A percentile compares a stretch with the other conserved stretches of the same genome.
Conservation (phyloP, 2,888 invertebrate genomes). For the Leptinotarsa rubiginosa region DNA sequence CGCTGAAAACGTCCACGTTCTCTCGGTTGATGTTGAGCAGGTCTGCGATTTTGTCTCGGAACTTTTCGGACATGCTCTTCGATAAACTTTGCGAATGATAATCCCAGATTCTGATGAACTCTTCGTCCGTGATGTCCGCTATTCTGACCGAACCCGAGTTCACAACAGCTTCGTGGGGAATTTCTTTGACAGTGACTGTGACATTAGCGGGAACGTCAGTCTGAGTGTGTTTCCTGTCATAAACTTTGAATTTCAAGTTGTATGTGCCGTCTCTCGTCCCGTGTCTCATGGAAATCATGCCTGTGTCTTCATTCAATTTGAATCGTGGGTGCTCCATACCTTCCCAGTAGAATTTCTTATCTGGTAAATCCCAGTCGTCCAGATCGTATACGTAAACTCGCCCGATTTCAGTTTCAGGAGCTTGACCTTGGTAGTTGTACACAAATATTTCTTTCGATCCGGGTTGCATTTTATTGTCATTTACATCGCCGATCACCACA, state of each 20-base stretch:
- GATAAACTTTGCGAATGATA: slow-evolving; percentile 83
- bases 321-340: slow-evolving; percentile 84
- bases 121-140: slow-evolving; percentile 94
- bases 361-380: slow-evolving; percentile 98
- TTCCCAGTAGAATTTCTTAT: slow-evolving; percentile 98
- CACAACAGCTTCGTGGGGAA: slow-evolving; percentile 94
- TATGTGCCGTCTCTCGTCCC: slow-evolving; percentile 91
- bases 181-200: slow-evolving; percentile 92
- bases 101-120: slow-evolving; percentile 95
- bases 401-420: slow-evolving; percentile 68
- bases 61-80: slow-evolving; percentile 89
- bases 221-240: slow-evolving; percentile 94
- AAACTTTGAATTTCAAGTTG: slow-evolving; percentile 84
- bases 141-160: slow-evolving; percentile 96
- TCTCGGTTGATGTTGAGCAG: slow-evolving; percentile 86
- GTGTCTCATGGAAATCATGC: slow-evolving; percentile 95
- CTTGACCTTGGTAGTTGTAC: slow-evolving; percentile 86
- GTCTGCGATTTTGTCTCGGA: slow-evolving; percentile 88
- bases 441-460: slow-evolving; percentile 97
- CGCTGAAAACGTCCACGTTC: slow-evolving; percentile 96
- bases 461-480: slow-evolving; percentile 98
- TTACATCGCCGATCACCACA: slow-evolving; percentile 96
- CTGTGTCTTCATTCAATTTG: slow-evolving; percentile 89
- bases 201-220: slow-evolving; percentile 97
- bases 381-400: slow-evolving; percentile 97